Evolutionary conservation across 1,140 invertebrate genomes (phyloP).

Genomic region (Thaumatotibia leucotreta): DNA sequence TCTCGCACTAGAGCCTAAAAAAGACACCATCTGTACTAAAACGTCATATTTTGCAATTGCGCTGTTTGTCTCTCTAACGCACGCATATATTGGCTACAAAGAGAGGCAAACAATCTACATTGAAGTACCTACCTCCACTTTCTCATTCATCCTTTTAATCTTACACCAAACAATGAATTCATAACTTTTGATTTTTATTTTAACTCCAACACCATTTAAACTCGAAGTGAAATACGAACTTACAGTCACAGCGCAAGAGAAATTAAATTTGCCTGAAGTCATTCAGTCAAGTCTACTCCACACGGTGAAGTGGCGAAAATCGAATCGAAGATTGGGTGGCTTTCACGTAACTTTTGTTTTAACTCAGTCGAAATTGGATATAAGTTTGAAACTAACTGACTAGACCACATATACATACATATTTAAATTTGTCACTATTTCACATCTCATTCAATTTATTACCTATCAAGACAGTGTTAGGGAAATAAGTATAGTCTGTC

Average conservation of each 20-base stretch:
- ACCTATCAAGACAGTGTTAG: no score
- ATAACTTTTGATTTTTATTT: neutral
- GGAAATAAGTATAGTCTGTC: no score
- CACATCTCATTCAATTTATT: no score
- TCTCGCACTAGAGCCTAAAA: no score
- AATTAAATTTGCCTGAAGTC: neutral
- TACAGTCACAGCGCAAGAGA: neutral
- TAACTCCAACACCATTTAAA: neutral
- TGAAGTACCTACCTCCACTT: no score
- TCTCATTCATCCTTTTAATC: no score
- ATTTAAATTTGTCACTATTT: neutral
- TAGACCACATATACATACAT: neutral
- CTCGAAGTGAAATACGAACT: neutral
- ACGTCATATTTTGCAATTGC: no score
- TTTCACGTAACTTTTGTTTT: conserved; percentile 3
- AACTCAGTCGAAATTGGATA: neutral
- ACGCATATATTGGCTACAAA: no score
- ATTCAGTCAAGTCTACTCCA: neutral
- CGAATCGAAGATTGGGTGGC: conserved; percentile 1
- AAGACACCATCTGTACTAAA: no score
- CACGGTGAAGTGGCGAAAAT: neutral
- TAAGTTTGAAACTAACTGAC: neutral
- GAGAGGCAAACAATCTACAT: no score
- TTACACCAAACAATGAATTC: no score
- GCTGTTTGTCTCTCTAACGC: no score